Evolutionary conservation across 2,888 invertebrate species (phyloP).

Genomic region (Acleris holmiana): DNA sequence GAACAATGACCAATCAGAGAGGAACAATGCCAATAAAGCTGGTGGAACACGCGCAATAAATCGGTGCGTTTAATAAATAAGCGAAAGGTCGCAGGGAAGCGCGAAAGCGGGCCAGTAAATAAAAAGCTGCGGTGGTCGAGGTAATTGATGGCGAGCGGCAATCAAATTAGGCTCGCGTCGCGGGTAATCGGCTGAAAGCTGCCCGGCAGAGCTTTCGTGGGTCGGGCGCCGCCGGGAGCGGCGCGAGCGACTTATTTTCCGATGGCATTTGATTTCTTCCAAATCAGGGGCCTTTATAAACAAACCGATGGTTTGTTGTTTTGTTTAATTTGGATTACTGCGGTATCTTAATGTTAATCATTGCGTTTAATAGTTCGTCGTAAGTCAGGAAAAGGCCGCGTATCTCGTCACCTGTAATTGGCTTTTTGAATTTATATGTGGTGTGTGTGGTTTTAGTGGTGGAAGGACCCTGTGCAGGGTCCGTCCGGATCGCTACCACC

Average conservation of each 20-base stretch:
- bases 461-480: no score
- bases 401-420: no score
- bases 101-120: constrained; percentile 64
- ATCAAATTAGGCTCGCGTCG: constrained; percentile 81
- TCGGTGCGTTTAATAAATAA: constrained; percentile 61
- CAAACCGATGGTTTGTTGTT: no score
- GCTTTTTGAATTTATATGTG: no score
- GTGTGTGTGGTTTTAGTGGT: no score
- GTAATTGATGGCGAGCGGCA: constrained; percentile 79
- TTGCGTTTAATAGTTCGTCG: no score
- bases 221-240: constrained; percentile 48
- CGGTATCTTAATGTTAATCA: no score
- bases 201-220: constrained; percentile 74
- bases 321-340: no score
- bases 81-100: constrained; percentile 56
- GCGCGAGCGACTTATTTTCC: constrained; percentile 31
- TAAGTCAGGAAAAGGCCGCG: no score
- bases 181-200: constrained; percentile 81
- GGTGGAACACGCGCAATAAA: constrained; percentile 58
- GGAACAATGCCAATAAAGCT: constrained; percentile 60
- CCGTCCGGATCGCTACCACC: no score
- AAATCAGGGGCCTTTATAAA: no score
- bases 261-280: constrained; percentile 7
- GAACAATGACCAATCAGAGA: constrained; percentile 59
- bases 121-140: constrained; percentile 71